These are phyloP conservation scores for Drosophila eohydei DNA, from an alignment of 2,888 invertebrate genomes.

Conservation along the genomic window DNA sequence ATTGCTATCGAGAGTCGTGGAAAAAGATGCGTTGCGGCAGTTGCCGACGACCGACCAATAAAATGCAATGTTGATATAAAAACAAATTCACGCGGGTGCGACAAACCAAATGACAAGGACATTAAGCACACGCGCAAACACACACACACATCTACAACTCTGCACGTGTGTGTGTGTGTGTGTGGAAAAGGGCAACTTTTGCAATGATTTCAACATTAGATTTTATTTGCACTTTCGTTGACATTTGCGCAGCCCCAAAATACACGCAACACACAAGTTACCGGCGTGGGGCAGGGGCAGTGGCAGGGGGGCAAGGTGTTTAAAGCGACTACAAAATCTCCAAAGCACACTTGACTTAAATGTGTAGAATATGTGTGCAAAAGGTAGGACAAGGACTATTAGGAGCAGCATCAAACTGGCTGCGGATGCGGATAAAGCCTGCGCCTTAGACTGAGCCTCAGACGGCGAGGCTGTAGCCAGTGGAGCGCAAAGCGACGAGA, in stretches of 20 bases:
- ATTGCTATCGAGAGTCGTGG: conserved; percentile 25
- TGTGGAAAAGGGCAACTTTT: conserved; percentile 59
- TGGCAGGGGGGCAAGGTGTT: conserved; percentile 32
- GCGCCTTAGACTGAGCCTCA: neutral
- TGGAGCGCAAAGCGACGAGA: conserved; percentile 52
- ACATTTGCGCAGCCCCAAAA: conserved; percentile 72
- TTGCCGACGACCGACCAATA: conserved; percentile 61
- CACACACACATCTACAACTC: neutral
- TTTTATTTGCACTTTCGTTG: conserved; percentile 81
- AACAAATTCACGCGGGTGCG: conserved; percentile 78
- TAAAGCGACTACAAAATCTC: conserved; percentile 80
- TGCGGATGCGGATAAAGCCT: conserved; percentile 6
- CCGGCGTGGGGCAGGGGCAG: neutral
- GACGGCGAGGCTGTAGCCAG: conserved; percentile 32
- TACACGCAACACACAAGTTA: conserved; percentile 37
- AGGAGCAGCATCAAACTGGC: conserved; percentile 21
- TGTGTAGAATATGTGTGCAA: conserved; percentile 55
- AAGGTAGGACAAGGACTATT: conserved; percentile 41
- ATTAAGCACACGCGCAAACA: conserved; percentile 47
- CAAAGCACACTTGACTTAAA: conserved; percentile 80
- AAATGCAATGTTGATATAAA: conserved; percentile 79
- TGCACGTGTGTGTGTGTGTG: conserved; percentile 17
- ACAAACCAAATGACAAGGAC: conserved; percentile 77
- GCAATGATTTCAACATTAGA: conserved; percentile 81
- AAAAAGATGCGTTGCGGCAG: conserved; percentile 36